These are phyloP conservation scores for Girardinus metallicus DNA, from an alignment of 2,797 vertebrate genomes.

Conservation along the genomic window DNA sequence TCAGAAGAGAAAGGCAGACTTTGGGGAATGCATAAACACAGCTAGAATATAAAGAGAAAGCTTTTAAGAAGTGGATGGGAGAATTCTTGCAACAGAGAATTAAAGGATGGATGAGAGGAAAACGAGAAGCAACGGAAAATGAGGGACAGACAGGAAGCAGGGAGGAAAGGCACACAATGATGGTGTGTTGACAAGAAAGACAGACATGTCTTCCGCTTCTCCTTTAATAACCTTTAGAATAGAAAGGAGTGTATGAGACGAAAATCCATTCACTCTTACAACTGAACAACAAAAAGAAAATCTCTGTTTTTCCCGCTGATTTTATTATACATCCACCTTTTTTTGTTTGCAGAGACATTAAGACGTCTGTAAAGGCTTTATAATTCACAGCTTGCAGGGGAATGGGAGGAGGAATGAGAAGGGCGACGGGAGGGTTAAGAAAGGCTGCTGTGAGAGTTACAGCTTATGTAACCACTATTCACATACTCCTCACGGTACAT, in stretches of 20 bases:
- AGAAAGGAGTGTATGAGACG: conserved; percentile 17
- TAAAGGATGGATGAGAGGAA: conserved; percentile 56
- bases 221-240: conserved; percentile 21
- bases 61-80: conserved; percentile 26
- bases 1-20: conserved; percentile 21
- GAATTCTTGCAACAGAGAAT: conserved; percentile 36
- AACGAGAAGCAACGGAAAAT: conserved; percentile 22
- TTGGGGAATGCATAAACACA: conserved; percentile 37
- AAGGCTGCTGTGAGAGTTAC: conserved; percentile 45
- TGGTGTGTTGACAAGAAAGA: conserved; percentile 53
- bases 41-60: conserved; percentile 40
- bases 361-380: conserved; percentile 33
- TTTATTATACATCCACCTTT: conserved; percentile 43
- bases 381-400: conserved; percentile 38
- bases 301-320: conserved; percentile 11
- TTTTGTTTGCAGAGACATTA: conserved; percentile 49
- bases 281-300: conserved; percentile 19
- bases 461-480: conserved; percentile 21
- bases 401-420: conserved; percentile 14
- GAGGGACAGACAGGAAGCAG: conserved; percentile 27
- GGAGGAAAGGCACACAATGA: conserved; percentile 49
- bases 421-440: background rate
- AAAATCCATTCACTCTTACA: conserved; percentile 10
- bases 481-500: conserved; percentile 28
- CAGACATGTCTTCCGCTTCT: conserved; percentile 32